A percentile compares a stretch with the other conserved stretches of the same genome.
Conservation (phyloP, 2,797 vertebrate species). For the Chromis chromis region DNA sequence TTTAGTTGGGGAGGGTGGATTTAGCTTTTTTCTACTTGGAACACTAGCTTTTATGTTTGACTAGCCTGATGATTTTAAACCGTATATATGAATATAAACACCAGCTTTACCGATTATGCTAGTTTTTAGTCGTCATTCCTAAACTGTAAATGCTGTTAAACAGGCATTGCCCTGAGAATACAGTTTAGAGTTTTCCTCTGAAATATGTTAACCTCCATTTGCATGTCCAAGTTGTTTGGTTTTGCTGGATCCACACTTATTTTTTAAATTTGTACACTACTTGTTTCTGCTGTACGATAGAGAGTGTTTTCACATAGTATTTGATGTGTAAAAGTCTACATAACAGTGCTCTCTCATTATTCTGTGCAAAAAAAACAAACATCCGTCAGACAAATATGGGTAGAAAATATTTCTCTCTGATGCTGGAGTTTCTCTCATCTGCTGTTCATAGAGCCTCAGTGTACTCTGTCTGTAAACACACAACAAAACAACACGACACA, state of each 20-base stretch:
- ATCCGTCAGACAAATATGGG: slow-evolving; percentile 26
- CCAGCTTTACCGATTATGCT: slow-evolving; percentile 24
- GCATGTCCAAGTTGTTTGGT: slow-evolving; percentile 35
- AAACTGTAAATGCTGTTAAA: slow-evolving; percentile 28
- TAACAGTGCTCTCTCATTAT: slow-evolving; percentile 36
- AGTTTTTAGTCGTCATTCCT: slow-evolving; percentile 20
- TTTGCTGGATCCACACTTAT: slow-evolving; percentile 41
- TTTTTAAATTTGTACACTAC: slow-evolving; percentile 30
- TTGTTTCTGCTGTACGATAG: slow-evolving; percentile 43
- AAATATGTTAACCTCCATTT: slow-evolving; percentile 15
- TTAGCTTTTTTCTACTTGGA: slow-evolving; percentile 45
- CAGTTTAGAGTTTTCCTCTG: not conserved
- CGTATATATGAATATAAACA: slow-evolving; percentile 6
- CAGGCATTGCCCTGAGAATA: not conserved
- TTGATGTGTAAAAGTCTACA: slow-evolving; percentile 30
- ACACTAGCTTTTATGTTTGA: slow-evolving; percentile 33
- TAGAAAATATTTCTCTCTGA: slow-evolving; percentile 45
- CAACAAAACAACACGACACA: slow-evolving; percentile 52
- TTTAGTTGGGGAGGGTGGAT: not conserved
- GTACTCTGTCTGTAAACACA: slow-evolving; percentile 33
- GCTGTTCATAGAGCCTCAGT: slow-evolving; percentile 36
- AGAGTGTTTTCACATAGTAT: slow-evolving; percentile 35
- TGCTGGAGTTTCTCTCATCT: slow-evolving; percentile 54
- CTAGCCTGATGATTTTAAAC: slow-evolving; percentile 12
- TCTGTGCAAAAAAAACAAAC: slow-evolving; percentile 41